Evolutionary conservation across 2,113 vertebrate species (phyloP).

Genomic region (Motacilla alba): DNA sequence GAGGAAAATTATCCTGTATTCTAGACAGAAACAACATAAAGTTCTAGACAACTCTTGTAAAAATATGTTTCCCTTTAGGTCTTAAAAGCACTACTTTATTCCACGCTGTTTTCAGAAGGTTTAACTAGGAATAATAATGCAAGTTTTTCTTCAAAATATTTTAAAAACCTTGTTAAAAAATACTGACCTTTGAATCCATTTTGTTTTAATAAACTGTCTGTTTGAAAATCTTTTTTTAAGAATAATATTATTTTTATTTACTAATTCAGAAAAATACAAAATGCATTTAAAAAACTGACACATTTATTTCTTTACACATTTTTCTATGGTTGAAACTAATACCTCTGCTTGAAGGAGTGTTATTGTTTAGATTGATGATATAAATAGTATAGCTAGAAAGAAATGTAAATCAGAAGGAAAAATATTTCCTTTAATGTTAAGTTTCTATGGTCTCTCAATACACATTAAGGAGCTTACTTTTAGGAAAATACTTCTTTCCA

Average conservation of each 20-base stretch:
- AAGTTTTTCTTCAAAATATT: constrained; percentile 48
- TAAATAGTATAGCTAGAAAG: not conserved
- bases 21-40: not conserved
- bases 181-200: not conserved
- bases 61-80: constrained; percentile 6
- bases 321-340: not conserved
- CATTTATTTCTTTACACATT: not conserved
- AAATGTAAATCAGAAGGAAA: not conserved
- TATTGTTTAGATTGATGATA: not conserved
- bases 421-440: not conserved
- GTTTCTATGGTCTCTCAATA: not conserved
- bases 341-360: not conserved
- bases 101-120: constrained; percentile 33
- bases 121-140: constrained; percentile 22
- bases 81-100: constrained; percentile 42
- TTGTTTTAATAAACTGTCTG: constrained; percentile 25
- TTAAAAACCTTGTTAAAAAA: constrained; percentile 9
- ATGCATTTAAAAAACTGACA: not conserved
- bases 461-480: not conserved
- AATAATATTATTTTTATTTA: constrained; percentile 50
- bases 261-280: not conserved
- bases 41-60: not conserved
- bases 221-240: constrained; percentile 18
- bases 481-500: not conserved
- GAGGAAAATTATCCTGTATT: not conserved